Evolutionary conservation across 2,888 invertebrate genomes (phyloP), one percentile per base, ranked within the genome.

Genomic region (Hoplodrina ambigua): DNA sequence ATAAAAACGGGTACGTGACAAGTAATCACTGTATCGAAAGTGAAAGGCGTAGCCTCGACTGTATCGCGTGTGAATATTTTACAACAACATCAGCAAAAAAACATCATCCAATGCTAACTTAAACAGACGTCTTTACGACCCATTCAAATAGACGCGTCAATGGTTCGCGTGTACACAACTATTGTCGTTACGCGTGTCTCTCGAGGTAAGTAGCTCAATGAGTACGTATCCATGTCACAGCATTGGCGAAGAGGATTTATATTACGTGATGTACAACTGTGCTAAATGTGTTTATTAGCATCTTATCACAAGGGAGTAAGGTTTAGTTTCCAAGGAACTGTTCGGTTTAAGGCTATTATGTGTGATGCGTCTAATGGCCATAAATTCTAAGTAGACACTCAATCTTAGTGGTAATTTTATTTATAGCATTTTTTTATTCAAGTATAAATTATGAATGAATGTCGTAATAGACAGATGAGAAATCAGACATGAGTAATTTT

Each of bases 11-110:
- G 73, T 83, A 79, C 85, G 75, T 78, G 85, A 80, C 79, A 85
- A 74, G 82, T 75, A 84, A 83, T 82, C 80, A 75, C 61, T 82
- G 87, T 75, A 88, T 87, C 81, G 88, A 88, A 90, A 91, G 91
- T 89, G 90, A 91, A 91, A 91, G 90, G 91, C 82, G 74, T 85
- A 87, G 81, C 90, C 90, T 90, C 88, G 86, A 82, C 69, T 49
- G 77, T 67, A 81, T 83, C 80, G 82, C 83, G 86, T 86, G 86
- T 80, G 87, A 87, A 86, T 84, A 81, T 81, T 84, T 71, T 66
- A 58, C 67, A 41, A 64, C 44, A 53, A 56, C n/a, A 63, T 63
- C 66, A 13, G 30, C 8, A 68, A 71, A 76, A n/a, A 78, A 80
- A 72, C 73, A 58, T 52, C 68, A 72, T 70, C 66, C 83, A 84